Evolutionary conservation across 2,113 vertebrate species (phyloP).

Genomic region (Notarius quadriscutis): DNA sequence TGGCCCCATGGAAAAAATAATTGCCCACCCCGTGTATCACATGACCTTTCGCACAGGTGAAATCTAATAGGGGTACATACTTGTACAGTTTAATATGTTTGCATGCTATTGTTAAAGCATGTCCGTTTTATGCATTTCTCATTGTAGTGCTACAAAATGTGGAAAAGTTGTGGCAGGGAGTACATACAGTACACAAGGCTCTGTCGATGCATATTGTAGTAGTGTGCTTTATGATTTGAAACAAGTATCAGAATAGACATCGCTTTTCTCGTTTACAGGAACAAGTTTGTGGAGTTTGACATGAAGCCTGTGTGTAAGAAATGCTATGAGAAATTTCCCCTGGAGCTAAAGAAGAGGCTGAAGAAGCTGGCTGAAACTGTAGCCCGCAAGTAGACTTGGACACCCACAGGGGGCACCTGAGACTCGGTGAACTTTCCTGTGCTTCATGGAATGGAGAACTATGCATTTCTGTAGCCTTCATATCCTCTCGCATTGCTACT

Average conservation of each 20-base stretch:
- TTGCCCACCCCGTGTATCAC: too few species aligned
- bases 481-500: conserved; percentile 13
- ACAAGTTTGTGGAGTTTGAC: conserved; percentile 99
- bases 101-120: neutral
- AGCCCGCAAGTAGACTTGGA: conserved; percentile 82
- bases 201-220: neutral
- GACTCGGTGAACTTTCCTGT: neutral
- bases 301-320: conserved; percentile 99
- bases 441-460: conserved; percentile 10
- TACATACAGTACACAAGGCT: neutral
- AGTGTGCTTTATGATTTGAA: neutral
- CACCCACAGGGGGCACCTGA: conserved; percentile 1
- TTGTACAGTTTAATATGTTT: too few species aligned
- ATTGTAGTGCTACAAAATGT: neutral
- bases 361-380: conserved; percentile 95
- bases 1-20: too few species aligned
- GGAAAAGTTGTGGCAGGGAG: neutral
- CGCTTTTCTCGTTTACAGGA: conserved; percentile 75
- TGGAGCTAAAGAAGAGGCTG: conserved; percentile 98
- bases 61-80: too few species aligned
- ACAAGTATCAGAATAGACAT: neutral
- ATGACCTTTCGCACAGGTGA: too few species aligned
- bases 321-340: conserved; percentile 97
- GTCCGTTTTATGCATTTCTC: neutral
- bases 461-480: neutral